Evolutionary conservation across 2,113 vertebrate species (phyloP).

Genomic region (Xenopus tropicalis): UCB_Xtro_10.0 CM004446.2:55543001-55543500

Average conservation of each 20-base stretch:
- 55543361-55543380: constrained; percentile 29
- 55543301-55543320: constrained; percentile 43
- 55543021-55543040: too few species aligned
- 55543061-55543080: too few species aligned
- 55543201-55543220: constrained; percentile 17
- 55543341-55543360: constrained; percentile 33
- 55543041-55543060: too few species aligned
- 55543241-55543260: constrained; percentile 39
- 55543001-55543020: too few species aligned
- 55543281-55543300: constrained; percentile 44
- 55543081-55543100: background rate
- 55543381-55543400: constrained; percentile 25
- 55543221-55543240: constrained; percentile 32
- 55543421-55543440: constrained; percentile 1
- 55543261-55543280: constrained; percentile 44
- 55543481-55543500: constrained; percentile 17
- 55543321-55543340: constrained; percentile 30
- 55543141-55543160: background rate
- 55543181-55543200: constrained; percentile 9
- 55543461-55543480: background rate
- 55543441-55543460: constrained; percentile 17
- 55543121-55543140: background rate
- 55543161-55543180: background rate
- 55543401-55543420: constrained; percentile 28
- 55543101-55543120: background rate